A percentile compares a stretch with the other conserved stretches of the same genome.
These are phyloP conservation scores for Macroteleia sp. DNA, from an alignment of 2,888 invertebrate species.

Conservation along the genomic window DNA sequence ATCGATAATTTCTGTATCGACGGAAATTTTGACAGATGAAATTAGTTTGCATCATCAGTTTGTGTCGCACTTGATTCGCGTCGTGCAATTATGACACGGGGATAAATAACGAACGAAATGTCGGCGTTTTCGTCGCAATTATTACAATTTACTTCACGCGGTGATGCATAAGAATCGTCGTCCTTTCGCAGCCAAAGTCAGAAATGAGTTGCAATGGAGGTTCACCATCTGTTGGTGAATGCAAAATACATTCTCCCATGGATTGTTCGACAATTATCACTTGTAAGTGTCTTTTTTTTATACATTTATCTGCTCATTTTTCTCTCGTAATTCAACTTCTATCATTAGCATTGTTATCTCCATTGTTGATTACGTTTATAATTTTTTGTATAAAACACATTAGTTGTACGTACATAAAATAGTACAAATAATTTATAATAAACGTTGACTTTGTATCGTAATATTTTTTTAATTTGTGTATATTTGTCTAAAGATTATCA, in stretches of 20 bases:
- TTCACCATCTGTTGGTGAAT: constrained; percentile 72
- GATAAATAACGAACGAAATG: constrained; percentile 29
- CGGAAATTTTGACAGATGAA: background rate
- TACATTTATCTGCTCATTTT: constrained; percentile 19
- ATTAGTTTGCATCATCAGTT: background rate
- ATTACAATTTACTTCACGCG: constrained; percentile 44
- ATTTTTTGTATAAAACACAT: too few relatives aligned
- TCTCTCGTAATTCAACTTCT: too few relatives aligned
- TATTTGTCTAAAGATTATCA: too few relatives aligned
- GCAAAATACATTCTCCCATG: constrained; percentile 82
- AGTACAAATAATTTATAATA: too few relatives aligned
- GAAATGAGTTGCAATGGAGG: constrained; percentile 83
- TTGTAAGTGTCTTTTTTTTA: constrained; percentile 87
- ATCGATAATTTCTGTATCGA: background rate
- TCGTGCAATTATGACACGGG: constrained; percentile 25
- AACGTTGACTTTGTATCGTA: too few relatives aligned
- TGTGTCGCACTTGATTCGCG: constrained; percentile 25
- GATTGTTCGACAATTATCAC: constrained; percentile 90
- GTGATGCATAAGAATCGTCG: constrained; percentile 60
- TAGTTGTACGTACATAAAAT: too few relatives aligned
- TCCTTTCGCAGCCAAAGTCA: constrained; percentile 69
- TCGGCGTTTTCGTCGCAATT: constrained; percentile 25
- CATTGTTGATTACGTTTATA: too few relatives aligned
- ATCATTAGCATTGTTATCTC: too few relatives aligned
- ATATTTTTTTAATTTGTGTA: too few relatives aligned